Evolutionary conservation across 2,888 invertebrate genomes (phyloP), one percentile per base, ranked within the genome.

Genomic region (Macrophya alboannulata): DNA sequence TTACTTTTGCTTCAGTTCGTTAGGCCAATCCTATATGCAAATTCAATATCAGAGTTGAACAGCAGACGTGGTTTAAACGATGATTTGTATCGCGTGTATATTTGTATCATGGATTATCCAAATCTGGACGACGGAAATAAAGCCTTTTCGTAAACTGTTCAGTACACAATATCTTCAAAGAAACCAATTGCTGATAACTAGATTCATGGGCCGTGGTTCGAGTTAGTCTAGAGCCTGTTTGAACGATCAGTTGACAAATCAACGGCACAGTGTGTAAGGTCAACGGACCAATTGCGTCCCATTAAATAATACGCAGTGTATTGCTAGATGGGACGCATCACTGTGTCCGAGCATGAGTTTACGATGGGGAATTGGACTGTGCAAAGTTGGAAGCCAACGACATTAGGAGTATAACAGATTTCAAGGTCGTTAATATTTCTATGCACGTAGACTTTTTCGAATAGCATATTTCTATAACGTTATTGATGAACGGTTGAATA

Each of bases 261-360:
- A 74, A 74, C 72, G 72, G 72, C 45, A 74, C 21, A 45, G 43
- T 74, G 72, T 45, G 72, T 74, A 74, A 74, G 72, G 72, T 77
- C 77, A 77, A 77, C 77, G 31, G 55, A 77, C 77, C 77, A 77
- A 77, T 77, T 55, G 55, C 25, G 31, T 77, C 77, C 25, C 77
- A 77, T 77, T 55, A 43, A 51, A 77, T 37, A 43, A 77, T 51
- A 74, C 45, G 45, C 17, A 25, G 31, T n/a, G 37, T 43, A 71
- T 31, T 40, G 45, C 45, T 74, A 45, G 43, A 74, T 74, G 37
- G 37, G 17, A 74, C 43, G 21, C 43, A 21, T 10, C 21, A 45
- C 3, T 31, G 31, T 31, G 31, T 37, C 68, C 37, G 37, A 37
- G 37, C 68, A 37, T 25, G 17, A 68, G 37, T 37, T 68, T 17